Conservation (phyloP, 2,113 vertebrate genomes). For the Columba livia region DNA sequence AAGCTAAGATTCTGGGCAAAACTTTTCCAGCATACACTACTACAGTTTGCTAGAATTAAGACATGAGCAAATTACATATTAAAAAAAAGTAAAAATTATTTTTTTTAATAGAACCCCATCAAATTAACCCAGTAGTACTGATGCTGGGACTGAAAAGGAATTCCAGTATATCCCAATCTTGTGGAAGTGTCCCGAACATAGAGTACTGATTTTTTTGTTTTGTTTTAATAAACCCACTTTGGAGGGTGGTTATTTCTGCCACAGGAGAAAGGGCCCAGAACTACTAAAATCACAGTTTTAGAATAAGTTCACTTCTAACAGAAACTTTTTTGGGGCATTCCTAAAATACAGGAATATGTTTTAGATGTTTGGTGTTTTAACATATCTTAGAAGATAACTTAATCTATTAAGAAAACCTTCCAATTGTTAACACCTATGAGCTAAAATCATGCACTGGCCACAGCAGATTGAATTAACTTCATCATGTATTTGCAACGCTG, state of each 20-base stretch:
- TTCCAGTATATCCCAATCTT: neutral
- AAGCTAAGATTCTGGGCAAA: neutral
- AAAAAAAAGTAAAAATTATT: too few species aligned
- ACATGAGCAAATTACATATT: neutral
- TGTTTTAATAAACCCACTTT: neutral
- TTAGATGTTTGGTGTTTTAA: neutral
- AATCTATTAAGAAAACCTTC: neutral
- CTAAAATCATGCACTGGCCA: neutral
- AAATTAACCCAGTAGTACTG: neutral
- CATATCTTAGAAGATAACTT: neutral
- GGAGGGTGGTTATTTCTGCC: neutral
- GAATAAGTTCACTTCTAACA: neutral
- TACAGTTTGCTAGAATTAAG: neutral
- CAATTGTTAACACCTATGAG: neutral
- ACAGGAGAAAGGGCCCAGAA: neutral
- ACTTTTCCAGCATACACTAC: neutral
- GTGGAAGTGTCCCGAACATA: neutral
- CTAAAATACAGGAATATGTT: neutral
- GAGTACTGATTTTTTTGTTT: rapidly evolving
- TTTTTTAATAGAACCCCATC: neutral
- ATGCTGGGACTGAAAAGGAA: neutral
- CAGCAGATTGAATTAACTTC: neutral
- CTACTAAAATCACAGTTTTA: neutral
- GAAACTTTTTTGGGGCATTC: neutral
- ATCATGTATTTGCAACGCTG: neutral